Conservation (phyloP, 2,797 vertebrate genomes). For the Tokudaia muenninki region DNA sequence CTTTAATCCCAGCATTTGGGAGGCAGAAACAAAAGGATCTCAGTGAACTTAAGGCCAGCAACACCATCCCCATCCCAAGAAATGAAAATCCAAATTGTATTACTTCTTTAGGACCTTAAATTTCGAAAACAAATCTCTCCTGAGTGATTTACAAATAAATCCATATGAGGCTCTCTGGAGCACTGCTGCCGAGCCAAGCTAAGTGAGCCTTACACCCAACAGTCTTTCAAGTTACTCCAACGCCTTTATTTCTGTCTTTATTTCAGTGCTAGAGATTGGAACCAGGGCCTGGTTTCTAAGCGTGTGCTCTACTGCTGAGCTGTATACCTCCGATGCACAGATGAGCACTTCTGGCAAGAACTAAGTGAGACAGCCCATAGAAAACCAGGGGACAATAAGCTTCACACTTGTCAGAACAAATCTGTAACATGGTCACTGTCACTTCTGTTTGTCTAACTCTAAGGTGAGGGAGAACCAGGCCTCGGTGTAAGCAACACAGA, state of each 20-base stretch:
- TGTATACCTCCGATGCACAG: not conserved
- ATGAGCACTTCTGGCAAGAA: not conserved
- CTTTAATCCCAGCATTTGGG: not conserved
- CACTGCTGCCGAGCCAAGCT: not conserved
- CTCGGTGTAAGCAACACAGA: constrained; percentile 41
- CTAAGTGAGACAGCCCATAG: not conserved
- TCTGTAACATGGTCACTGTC: not conserved
- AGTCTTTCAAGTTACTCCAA: not conserved
- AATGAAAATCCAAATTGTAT: constrained; percentile 29
- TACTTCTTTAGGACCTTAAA: constrained; percentile 19
- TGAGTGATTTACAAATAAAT: constrained; percentile 56
- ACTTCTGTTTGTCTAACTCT: constrained; percentile 12
- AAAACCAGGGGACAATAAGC: not conserved
- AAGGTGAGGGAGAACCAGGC: not conserved
- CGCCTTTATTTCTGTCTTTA: not conserved
- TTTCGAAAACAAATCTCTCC: constrained; percentile 16
- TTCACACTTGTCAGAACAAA: not conserved
- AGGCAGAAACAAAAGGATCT: not conserved
- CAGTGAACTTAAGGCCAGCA: not conserved
- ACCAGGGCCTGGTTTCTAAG: not conserved
- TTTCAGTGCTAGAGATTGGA: not conserved
- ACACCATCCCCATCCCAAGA: not conserved
- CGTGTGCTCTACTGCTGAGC: not conserved
- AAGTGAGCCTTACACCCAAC: not conserved
- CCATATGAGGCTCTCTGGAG: not conserved